A percentile compares a stretch with the other conserved stretches of the same genome.
These are phyloP conservation scores for Illadopsis cleaveri DNA, from an alignment of 2,113 vertebrate genomes.

Conservation along the genomic window DNA sequence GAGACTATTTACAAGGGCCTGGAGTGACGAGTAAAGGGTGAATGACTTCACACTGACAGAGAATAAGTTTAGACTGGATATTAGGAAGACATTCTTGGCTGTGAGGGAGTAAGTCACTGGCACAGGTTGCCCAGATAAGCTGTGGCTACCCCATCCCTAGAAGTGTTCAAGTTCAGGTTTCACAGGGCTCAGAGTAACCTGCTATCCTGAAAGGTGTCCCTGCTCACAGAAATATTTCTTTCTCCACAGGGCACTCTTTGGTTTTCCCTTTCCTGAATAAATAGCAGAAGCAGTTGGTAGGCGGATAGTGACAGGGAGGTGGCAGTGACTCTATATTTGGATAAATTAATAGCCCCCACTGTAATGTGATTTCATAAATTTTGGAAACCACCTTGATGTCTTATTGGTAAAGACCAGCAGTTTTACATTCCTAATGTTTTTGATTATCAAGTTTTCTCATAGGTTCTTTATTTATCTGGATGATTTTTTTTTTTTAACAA, in stretches of 20 bases:
- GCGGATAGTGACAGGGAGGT: neutral
- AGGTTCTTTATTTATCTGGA: neutral
- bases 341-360: neutral
- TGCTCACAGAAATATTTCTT: neutral
- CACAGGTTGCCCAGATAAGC: neutral
- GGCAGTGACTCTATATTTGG: neutral
- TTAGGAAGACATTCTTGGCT: neutral
- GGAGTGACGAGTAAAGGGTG: neutral
- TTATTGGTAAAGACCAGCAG: fast-evolving
- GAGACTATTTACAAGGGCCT: neutral
- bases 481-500: neutral
- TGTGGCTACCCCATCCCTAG: neutral
- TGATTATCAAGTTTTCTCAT: neutral
- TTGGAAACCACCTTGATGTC: neutral
- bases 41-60: neutral
- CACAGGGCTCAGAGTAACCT: neutral
- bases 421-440: neutral
- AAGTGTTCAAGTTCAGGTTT: neutral
- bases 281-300: neutral
- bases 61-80: neutral
- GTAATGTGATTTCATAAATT: neutral
- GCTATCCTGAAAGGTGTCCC: neutral
- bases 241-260: neutral
- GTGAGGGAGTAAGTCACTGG: no score
- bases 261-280: neutral